These are phyloP conservation scores for Parauchenoglanis punctatus DNA, from an alignment of 2,797 vertebrate species.

Conservation along the genomic window DNA sequence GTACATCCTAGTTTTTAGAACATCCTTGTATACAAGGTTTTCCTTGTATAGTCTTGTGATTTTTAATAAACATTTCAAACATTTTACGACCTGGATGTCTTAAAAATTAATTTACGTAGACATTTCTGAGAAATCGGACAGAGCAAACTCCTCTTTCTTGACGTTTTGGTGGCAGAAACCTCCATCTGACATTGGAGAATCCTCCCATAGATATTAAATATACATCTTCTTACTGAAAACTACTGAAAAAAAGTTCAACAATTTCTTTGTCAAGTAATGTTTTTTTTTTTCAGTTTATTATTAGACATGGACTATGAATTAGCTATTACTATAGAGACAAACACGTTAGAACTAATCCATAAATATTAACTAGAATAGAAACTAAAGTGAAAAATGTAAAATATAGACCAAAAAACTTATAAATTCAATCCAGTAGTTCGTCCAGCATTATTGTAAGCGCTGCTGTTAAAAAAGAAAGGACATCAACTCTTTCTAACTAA, in stretches of 20 bases:
- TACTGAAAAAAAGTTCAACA: background rate
- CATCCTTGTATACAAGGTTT: too few species aligned
- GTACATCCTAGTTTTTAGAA: too few species aligned
- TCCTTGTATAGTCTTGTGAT: too few species aligned
- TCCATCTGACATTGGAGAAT: background rate
- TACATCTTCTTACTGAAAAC: background rate
- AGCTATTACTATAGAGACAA: too few species aligned
- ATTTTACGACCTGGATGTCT: too few species aligned
- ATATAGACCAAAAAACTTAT: background rate
- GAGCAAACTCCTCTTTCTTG: background rate
- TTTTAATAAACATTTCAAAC: too few species aligned
- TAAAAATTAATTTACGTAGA: too few species aligned
- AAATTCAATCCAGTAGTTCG: background rate
- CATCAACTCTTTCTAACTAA: background rate
- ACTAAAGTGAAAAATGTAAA: background rate
- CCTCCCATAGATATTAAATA: background rate
- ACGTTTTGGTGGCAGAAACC: background rate
- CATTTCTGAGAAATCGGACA: background rate
- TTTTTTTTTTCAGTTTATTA: too few species aligned
- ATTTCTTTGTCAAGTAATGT: background rate
- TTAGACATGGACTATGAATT: too few species aligned
- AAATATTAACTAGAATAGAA: background rate
- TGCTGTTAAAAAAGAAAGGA: background rate
- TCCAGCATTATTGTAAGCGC: background rate
- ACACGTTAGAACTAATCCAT: too few species aligned